These are phyloP conservation scores for Ciona savignyi DNA, from an alignment of 23 tunicate genomes.

Conservation along the genomic window DNA sequence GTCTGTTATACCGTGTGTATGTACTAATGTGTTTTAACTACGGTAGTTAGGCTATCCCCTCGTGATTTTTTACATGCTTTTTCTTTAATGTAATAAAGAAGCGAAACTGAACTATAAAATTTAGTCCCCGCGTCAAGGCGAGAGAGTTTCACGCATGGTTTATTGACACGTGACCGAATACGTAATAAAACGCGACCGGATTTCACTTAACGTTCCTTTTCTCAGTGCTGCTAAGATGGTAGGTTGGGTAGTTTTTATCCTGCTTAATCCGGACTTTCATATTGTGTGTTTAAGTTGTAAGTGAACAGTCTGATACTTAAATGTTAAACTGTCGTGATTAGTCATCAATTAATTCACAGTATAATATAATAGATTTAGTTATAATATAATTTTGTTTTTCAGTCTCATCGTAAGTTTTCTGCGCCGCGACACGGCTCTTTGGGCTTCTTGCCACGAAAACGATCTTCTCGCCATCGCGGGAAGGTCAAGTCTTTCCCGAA, in stretches of 20 bases:
- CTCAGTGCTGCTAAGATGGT: not conserved
- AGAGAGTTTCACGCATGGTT: not conserved
- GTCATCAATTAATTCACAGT: not conserved
- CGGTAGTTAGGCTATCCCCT: no score
- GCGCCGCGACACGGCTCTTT: slow-evolving; percentile 99
- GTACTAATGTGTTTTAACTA: no score
- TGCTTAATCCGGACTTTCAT: not conserved
- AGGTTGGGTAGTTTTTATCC: not conserved
- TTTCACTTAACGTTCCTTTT: not conserved
- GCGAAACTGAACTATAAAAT: no score
- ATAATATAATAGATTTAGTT: not conserved
- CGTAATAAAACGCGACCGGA: not conserved
- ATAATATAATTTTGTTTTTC: not conserved
- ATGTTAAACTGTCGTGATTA: no score
- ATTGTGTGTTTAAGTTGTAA: no score
- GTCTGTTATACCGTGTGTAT: no score
- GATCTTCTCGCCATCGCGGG: slow-evolving; percentile 92
- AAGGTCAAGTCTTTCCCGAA: slow-evolving; percentile 86
- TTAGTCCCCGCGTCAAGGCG: no score
- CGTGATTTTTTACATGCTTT: no score
- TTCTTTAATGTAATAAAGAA: no score
- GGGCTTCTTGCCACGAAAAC: slow-evolving; percentile 91
- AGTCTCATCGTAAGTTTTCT: slow-evolving; percentile 98
- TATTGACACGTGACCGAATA: not conserved
- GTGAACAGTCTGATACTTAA: no score